phyloP scores from a whole-genome alignment of 2,888 invertebrate species.

The Epirrita christyi region DNA sequence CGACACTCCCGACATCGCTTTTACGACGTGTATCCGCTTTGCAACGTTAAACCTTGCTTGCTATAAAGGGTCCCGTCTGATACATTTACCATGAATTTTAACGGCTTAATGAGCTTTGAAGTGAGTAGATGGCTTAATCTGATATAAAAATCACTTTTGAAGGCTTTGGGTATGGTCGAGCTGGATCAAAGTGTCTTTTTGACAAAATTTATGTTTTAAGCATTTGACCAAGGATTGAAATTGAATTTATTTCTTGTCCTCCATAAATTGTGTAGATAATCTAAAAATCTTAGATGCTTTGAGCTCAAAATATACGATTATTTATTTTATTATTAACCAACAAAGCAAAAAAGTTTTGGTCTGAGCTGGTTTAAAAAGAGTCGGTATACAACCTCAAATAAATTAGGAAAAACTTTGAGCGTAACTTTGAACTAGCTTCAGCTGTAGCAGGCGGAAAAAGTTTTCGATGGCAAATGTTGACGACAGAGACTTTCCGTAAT shows the following conservation, averaged over 20 bases:
- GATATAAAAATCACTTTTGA: conserved; percentile 35
- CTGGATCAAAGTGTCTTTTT: conserved; percentile 6
- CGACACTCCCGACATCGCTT: conserved; percentile 56
- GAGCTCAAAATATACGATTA: too few species aligned
- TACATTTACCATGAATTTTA: conserved; percentile 52
- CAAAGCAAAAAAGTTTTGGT: background rate
- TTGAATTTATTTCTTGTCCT: too few species aligned
- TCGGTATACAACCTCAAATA: conserved; percentile 27
- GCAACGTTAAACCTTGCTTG: conserved; percentile 50
- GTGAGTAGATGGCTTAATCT: conserved; percentile 37
- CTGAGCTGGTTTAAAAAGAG: conserved; percentile 8
- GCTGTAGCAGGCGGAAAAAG: conserved; percentile 24
- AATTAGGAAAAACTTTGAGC: conserved; percentile 32
- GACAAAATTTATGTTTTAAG: too few species aligned
- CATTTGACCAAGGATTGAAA: too few species aligned
- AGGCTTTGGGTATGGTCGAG: conserved; percentile 12
- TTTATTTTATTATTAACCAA: too few species aligned
- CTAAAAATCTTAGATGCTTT: too few species aligned
- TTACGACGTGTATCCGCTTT: conserved; percentile 63
- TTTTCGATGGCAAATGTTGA: conserved; percentile 36
- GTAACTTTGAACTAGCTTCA: conserved; percentile 29
- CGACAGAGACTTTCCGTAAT: conserved; percentile 35
- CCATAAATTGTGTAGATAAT: too few species aligned
- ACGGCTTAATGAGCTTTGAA: conserved; percentile 46
- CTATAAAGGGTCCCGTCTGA: conserved; percentile 47